A percentile compares a stretch with the other conserved stretches of the same genome.
These are phyloP conservation scores for Austrofundulus limnaeus DNA, from an alignment of 2,113 vertebrate genomes.

Conservation along the genomic window DNA sequence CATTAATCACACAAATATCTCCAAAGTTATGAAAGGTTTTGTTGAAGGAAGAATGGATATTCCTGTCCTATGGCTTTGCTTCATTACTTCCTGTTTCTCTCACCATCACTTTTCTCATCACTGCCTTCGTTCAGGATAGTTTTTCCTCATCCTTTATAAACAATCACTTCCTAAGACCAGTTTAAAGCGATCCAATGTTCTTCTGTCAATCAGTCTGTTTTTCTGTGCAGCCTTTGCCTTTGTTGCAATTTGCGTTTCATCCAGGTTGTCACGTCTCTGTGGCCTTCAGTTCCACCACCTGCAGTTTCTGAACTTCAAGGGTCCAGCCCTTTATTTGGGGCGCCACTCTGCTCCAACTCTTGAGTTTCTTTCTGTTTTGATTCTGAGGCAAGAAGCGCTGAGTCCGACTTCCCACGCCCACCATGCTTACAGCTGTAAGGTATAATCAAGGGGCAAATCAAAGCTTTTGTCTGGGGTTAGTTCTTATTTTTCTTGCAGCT, in stretches of 20 bases:
- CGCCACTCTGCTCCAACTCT: neutral
- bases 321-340: neutral
- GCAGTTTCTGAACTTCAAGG: neutral
- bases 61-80: neutral
- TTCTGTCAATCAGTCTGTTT: neutral
- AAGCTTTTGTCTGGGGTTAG: neutral
- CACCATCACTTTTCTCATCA: neutral
- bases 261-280: neutral
- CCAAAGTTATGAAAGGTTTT: no score
- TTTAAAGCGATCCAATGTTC: neutral
- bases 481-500: neutral
- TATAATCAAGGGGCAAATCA: neutral
- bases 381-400: neutral
- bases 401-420: neutral
- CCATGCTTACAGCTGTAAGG: neutral
- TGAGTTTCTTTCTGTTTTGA: neutral
- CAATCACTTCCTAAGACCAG: neutral
- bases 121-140: no score
- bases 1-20: no score
- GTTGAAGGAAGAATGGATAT: no score
- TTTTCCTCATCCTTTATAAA: no score
- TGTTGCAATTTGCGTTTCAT: neutral
- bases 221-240: neutral
- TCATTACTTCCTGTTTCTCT: neutral
- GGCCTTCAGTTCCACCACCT: neutral